Evolutionary conservation across 2,797 vertebrate genomes (phyloP).

Genomic region (Alfaro cultratus): DNA sequence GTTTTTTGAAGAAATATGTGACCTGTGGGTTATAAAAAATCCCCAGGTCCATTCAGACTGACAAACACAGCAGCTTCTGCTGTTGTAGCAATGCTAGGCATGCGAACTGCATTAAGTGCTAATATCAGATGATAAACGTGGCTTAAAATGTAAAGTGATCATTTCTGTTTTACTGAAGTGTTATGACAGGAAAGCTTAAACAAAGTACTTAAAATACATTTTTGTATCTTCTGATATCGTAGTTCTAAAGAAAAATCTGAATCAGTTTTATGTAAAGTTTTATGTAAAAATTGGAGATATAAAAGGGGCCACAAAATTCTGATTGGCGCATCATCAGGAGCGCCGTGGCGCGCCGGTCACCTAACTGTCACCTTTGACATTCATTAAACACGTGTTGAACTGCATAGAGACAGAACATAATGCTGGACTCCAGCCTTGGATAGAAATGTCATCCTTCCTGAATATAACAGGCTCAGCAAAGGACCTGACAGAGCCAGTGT

Average conservation of each 20-base stretch:
- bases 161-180: background rate
- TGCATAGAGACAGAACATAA: background rate
- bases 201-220: background rate
- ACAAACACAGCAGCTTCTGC: background rate
- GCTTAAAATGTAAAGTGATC: background rate
- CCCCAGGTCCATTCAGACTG: background rate
- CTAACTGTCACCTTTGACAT: background rate
- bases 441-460: background rate
- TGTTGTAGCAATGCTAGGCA: background rate
- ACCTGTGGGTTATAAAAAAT: background rate
- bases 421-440: background rate
- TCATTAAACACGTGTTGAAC: background rate
- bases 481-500: background rate
- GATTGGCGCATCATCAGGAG: background rate
- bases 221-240: background rate
- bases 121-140: background rate
- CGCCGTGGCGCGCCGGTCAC: too few relatives aligned
- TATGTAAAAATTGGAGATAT: background rate
- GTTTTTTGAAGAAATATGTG: background rate
- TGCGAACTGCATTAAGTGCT: background rate
- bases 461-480: background rate
- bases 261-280: background rate
- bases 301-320: background rate
- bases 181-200: background rate
- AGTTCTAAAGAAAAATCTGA: background rate